These are phyloP conservation scores for Fulica atra DNA, from an alignment of 2,113 vertebrate genomes.

Conservation along the genomic window DNA sequence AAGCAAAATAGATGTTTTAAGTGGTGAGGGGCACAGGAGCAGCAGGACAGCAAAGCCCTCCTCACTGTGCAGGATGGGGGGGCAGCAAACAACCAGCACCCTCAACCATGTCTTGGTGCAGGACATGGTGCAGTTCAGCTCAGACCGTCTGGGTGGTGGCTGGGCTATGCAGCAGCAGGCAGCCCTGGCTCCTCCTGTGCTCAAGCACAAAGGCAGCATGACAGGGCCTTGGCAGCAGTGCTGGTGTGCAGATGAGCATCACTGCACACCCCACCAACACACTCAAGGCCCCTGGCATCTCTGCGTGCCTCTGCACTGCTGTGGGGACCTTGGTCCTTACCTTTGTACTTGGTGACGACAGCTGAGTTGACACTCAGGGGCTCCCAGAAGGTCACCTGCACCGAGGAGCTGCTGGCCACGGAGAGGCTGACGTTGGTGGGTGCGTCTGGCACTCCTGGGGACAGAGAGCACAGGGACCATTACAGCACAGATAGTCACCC, in stretches of 20 bases:
- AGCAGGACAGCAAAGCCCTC: not conserved
- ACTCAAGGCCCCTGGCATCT: not conserved
- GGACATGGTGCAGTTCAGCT: not conserved
- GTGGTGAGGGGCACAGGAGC: not conserved
- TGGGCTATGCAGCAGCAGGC: not conserved
- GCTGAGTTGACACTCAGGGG: slow-evolving; percentile 86
- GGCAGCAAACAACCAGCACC: not conserved
- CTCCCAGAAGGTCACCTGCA: slow-evolving; percentile 87
- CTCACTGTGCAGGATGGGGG: not conserved
- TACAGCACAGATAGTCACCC: accelerated
- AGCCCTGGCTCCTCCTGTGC: not conserved
- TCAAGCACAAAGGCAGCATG: not conserved
- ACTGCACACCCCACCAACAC: accelerated
- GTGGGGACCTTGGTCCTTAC: slow-evolving; percentile 33
- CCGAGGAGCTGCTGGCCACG: slow-evolving; percentile 83
- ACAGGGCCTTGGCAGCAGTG: not conserved
- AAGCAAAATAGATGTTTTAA: not conserved
- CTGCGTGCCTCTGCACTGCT: too few relatives aligned
- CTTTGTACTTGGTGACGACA: slow-evolving; percentile 90
- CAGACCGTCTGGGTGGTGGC: not conserved
- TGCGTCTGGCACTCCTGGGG: slow-evolving; percentile 82
- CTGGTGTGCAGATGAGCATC: accelerated
- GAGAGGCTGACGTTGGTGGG: slow-evolving; percentile 81
- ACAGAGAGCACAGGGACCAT: not conserved
- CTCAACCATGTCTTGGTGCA: not conserved